Evolutionary conservation across 1,140 invertebrate species (phyloP), one percentile per base, ranked within the genome.

Genomic region (Drosophila repletoides): DNA sequence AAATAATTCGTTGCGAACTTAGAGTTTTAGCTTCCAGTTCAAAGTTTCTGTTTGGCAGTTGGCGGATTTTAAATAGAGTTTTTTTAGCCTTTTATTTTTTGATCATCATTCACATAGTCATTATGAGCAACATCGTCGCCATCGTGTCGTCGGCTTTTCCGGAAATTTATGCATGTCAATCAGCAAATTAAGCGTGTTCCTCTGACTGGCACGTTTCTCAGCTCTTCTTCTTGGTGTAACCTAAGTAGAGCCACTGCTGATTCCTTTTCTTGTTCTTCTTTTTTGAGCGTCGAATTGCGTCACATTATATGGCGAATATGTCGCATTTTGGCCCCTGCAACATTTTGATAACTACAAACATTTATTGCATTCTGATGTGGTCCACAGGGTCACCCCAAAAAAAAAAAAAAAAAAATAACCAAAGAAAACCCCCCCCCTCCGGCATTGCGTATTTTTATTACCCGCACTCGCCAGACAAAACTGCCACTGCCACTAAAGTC

Each of bases 131-230:
- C 51, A 22, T 60, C 14, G 46, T 43, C 38, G 56, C 45, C 58
- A 53, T 29, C 33, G 58, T 55, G 65, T 63, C 65, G 58, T 55
- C 59, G 46, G 58, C 65, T 53, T 63, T 68, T 28, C 72, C 70
- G 76, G 76, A 81, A 81, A 83, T 83, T 76, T 72, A 76, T 81
- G 72, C 72, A 81, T 65, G 70, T 76, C 68, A 76, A 81, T 61
- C 59, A 72, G 61, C 74, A 75, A 65, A 75, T 58, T 72, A 58
- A 76, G 59, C 55, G 46, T 63, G 49, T 43, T 51, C 40, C 63
- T 66, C 34, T 66, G 49, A 66, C 43, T 56, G 41, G 48, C 65
- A 63, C 59, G 65, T 40, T 59, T 12, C 10, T 19, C 24, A 28
- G 15, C 49, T 9, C 22, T 10, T 1, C 33, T 24, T 40, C 45